These are phyloP conservation scores for Rotaria macrura DNA, from an alignment of 2,888 invertebrate species.

Conservation along the genomic window DNA sequence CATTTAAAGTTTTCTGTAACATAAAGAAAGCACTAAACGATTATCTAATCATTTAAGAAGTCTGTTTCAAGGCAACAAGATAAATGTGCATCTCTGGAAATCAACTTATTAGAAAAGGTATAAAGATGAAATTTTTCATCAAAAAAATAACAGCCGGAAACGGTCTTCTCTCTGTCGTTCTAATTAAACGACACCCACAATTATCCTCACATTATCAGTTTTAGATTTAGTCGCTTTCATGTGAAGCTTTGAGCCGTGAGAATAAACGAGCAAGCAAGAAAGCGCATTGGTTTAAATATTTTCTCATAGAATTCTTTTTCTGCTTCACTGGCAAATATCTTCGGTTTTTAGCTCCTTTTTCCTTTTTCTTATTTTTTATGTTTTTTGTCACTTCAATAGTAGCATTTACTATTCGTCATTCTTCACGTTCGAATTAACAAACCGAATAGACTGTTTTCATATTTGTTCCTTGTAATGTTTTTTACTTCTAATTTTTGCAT, in stretches of 20 bases:
- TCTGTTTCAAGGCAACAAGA: no score
- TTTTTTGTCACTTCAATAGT: not conserved
- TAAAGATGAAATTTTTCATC: not conserved
- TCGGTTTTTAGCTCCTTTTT: not conserved
- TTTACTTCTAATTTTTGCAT: not conserved
- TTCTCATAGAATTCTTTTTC: not conserved
- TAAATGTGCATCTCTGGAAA: not conserved
- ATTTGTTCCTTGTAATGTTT: not conserved
- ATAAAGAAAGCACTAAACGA: not conserved
- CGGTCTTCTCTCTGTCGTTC: not conserved
- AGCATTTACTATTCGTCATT: not conserved
- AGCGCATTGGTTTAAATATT: not conserved
- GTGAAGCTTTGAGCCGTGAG: not conserved
- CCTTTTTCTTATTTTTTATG: not conserved
- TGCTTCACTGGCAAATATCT: not conserved
- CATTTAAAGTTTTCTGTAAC: not conserved
- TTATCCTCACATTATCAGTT: not conserved
- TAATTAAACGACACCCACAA: not conserved
- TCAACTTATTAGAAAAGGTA: not conserved
- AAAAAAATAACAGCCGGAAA: not conserved
- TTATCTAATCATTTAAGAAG: no score
- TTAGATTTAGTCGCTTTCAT: not conserved
- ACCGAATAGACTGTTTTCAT: not conserved
- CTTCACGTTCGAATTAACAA: not conserved
- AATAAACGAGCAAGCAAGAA: not conserved